These are phyloP conservation scores for Pectinophora gossypiella DNA, from an alignment of 1,140 invertebrate genomes.

Conservation along the genomic window DNA sequence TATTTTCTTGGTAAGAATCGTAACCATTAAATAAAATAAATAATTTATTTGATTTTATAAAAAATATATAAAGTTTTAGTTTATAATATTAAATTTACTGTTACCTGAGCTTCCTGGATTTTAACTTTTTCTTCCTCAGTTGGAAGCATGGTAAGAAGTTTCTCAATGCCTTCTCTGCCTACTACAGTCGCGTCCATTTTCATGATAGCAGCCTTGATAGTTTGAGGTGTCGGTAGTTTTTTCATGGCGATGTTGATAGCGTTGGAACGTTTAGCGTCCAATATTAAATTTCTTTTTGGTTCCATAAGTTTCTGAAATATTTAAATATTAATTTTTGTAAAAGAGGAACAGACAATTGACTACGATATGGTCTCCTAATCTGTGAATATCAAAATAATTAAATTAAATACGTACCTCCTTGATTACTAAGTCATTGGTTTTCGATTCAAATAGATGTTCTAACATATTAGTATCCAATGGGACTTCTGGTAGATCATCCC, in stretches of 20 bases:
- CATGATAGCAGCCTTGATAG: slow-evolving; percentile 98
- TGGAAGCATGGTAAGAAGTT: slow-evolving; percentile 98
- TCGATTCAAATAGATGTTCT: slow-evolving; percentile 97
- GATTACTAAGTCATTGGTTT: slow-evolving; percentile 93
- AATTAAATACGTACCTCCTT: slow-evolving; percentile 82
- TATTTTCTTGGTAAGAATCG: neutral
- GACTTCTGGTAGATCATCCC: slow-evolving; percentile 93
- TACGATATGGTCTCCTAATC: neutral
- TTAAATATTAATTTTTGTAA: neutral
- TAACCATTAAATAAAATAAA: slow-evolving; percentile 3
- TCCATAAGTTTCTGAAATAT: slow-evolving; percentile 90
- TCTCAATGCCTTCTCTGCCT: slow-evolving; percentile 98
- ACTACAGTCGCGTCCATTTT: slow-evolving; percentile 99
- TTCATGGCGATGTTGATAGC: slow-evolving; percentile 99
- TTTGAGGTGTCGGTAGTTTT: slow-evolving; percentile 96
- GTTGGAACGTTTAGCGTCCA: slow-evolving; percentile 98
- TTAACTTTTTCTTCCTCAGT: slow-evolving; percentile 96
- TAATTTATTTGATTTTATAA: neutral
- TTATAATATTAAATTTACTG: too few relatives aligned
- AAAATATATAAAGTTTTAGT: too few relatives aligned
- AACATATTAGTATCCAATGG: slow-evolving; percentile 94
- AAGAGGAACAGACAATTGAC: neutral
- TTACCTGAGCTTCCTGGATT: slow-evolving; percentile 95
- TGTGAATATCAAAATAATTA: too few relatives aligned
- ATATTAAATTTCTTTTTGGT: slow-evolving; percentile 94